These are phyloP conservation scores for Phaonia tiefii DNA, from an alignment of 2,888 invertebrate genomes.

Conservation along the genomic window DNA sequence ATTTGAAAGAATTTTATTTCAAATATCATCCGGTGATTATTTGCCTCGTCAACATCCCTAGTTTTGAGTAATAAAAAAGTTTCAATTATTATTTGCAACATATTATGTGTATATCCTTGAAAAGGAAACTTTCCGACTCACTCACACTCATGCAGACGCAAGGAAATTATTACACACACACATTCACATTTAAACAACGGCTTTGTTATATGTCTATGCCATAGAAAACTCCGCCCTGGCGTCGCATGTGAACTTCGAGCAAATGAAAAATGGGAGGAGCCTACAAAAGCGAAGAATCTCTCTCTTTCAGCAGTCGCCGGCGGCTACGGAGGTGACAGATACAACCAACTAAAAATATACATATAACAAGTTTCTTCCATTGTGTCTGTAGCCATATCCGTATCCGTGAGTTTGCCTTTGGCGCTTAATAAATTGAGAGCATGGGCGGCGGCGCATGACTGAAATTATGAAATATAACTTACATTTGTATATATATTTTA, in stretches of 20 bases:
- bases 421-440: neutral
- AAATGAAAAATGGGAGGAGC: conserved; percentile 21
- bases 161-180: neutral
- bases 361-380: conserved; percentile 47
- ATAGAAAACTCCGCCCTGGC: conserved; percentile 23
- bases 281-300: neutral
- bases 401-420: neutral
- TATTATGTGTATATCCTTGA: conserved; percentile 46
- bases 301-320: neutral
- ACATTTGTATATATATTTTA: neutral
- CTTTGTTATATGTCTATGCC: conserved; percentile 22
- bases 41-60: conserved; percentile 15
- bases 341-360: neutral
- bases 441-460: conserved; percentile 41
- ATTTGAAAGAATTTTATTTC: conserved; percentile 15
- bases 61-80: conserved; percentile 3
- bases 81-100: conserved; percentile 44
- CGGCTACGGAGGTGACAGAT: neutral
- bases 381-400: neutral
- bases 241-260: conserved; percentile 8
- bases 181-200: neutral
- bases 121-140: conserved; percentile 12
- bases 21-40: neutral
- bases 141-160: conserved; percentile 1
- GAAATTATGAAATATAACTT: too few species aligned